Conservation (phyloP, 2,888 invertebrate species). For the Pemphredon lugubris region DNA sequence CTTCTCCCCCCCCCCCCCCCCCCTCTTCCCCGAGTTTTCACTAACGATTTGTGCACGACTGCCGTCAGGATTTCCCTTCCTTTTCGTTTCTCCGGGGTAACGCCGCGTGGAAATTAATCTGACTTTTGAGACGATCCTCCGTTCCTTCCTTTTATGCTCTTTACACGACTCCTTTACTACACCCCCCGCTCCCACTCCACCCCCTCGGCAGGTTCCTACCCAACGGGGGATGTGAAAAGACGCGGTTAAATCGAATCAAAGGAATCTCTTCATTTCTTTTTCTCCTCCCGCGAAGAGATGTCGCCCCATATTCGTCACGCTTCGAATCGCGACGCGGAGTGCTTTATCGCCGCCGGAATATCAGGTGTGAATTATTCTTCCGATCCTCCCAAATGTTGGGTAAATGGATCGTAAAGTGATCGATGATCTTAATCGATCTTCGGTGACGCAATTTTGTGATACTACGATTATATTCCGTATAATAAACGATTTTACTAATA, state of each 20-base stretch:
- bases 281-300: neutral
- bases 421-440: neutral
- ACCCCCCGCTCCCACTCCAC: neutral
- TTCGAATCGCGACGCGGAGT: neutral
- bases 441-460: neutral
- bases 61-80: neutral
- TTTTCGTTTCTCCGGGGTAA: too few species aligned
- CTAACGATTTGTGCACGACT: conserved; percentile 27
- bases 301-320: neutral
- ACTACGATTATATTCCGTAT: neutral
- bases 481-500: too few species aligned
- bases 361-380: neutral
- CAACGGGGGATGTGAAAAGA: neutral
- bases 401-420: neutral
- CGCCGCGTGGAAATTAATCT: conserved; percentile 20
- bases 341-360: neutral
- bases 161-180: neutral
- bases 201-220: neutral
- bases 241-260: neutral
- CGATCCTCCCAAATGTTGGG: neutral
- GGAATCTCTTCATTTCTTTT: neutral
- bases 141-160: neutral
- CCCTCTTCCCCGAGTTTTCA: conserved; percentile 6
- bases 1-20: neutral
- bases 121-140: conserved; percentile 22